Base-by-base conservation (phyloP, 2,113 vertebrate species). In the Lethenteron camtschaticum region DNA sequence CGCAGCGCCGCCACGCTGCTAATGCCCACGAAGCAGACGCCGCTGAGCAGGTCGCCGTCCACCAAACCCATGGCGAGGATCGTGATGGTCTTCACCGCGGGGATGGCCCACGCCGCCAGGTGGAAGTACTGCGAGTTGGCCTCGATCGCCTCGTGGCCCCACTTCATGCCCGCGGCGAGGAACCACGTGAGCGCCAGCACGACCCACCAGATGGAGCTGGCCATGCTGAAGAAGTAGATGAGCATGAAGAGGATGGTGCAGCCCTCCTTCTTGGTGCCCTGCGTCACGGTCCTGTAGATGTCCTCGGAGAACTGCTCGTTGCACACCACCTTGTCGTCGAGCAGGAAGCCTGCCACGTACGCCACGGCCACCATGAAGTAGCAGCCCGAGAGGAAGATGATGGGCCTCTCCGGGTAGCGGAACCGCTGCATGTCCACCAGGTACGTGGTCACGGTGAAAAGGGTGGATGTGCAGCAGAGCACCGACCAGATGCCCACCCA, bases 91-190 rank as follows among this genome's bases (percentile, higher is more conserved):
- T 95, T 87, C 56, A 87, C 80, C 0, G 90, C 89, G 0, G 90
- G 90, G 71, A 92, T 84, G 0, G 84, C 86, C 90, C 90, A 96
- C 2, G 90, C 90, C 0, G 83, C 86, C 79, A 94, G 77, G 75
- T 96, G 90, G 77, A 94, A 96, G 77, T 87, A 92, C 73, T 85
- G 85, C 0, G 88, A 85, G 75, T 88, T 84, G 68, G 85, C 90
- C 73, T 97, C 92, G 1, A 97, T 96, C 68, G 92, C 92, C 71
- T 97, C 92, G 0, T 97, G 92, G 56, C 90, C 87, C 90, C 90
- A 96, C 75, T 90, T 91, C 86, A 88, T 87, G 70, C 87, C 86
- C 0, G 90, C 87, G 0, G 90, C 87, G 73, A 95, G 82, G 77
- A 94, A 96, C 90, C 90, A 95, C 16, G 85, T 85, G 72, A 96